Evolutionary conservation across 2,113 vertebrate species (phyloP).

Genomic region (Toxotes chatareus): DNA sequence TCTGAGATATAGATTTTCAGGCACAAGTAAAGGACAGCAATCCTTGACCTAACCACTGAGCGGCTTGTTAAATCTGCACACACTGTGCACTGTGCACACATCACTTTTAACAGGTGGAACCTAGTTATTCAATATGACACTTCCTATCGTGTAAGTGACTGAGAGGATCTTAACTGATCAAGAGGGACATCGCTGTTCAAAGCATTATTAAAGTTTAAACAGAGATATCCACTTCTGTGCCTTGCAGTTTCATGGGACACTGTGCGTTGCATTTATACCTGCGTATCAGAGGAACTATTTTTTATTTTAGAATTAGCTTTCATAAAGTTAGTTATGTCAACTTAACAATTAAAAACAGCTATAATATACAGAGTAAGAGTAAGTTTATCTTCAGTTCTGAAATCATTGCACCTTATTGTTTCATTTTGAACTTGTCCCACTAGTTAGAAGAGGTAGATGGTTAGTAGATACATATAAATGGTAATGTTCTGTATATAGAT

Average conservation of each 20-base stretch:
- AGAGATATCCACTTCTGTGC: slow-evolving; percentile 15
- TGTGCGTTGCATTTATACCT: neutral
- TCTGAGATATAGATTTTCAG: slow-evolving; percentile 76
- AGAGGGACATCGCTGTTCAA: slow-evolving; percentile 46
- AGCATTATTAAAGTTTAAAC: slow-evolving; percentile 64
- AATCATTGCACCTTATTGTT: too few relatives aligned
- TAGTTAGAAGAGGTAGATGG: too few relatives aligned
- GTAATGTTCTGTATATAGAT: too few relatives aligned
- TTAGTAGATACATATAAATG: too few relatives aligned
- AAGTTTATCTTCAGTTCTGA: neutral
- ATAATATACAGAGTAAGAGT: neutral
- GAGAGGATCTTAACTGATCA: slow-evolving; percentile 58
- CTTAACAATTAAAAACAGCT: neutral
- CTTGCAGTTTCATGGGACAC: neutral
- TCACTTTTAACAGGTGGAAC: slow-evolving; percentile 53
- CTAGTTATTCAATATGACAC: slow-evolving; percentile 62
- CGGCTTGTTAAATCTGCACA: slow-evolving; percentile 71
- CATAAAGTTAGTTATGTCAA: neutral
- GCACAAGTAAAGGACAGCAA: slow-evolving; percentile 73
- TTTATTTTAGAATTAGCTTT: neutral
- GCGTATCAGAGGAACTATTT: neutral
- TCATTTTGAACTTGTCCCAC: too few relatives aligned
- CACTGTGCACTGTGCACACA: slow-evolving; percentile 43
- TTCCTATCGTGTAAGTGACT: slow-evolving; percentile 44
- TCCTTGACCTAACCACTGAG: slow-evolving; percentile 74